These are phyloP conservation scores for Cephus rjabovi DNA, from an alignment of 2,888 invertebrate species.

Conservation along the genomic window DNA sequence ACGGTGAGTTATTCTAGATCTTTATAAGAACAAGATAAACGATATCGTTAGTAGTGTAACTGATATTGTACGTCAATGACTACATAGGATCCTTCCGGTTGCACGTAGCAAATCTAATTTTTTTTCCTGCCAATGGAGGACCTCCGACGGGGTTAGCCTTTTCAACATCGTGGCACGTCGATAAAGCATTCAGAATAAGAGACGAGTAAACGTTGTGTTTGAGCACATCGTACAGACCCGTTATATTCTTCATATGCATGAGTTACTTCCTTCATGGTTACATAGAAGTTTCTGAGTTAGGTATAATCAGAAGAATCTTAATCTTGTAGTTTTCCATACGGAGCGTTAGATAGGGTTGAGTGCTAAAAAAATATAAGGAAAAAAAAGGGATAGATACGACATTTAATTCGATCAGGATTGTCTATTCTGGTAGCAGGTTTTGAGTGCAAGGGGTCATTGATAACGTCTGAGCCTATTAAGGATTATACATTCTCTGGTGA, in stretches of 20 bases:
- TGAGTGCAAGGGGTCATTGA: background rate
- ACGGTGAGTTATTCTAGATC: conserved; percentile 23
- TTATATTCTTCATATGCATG: background rate
- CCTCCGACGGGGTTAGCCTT: background rate
- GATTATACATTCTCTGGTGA: background rate
- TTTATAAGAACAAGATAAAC: background rate
- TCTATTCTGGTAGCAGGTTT: background rate
- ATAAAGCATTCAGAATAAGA: conserved; percentile 35
- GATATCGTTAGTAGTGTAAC: background rate
- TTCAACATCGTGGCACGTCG: conserved; percentile 19
- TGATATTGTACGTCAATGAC: background rate
- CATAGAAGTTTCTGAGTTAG: background rate
- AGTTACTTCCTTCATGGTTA: background rate
- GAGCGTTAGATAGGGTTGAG: background rate
- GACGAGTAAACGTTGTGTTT: background rate
- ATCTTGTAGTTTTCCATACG: background rate
- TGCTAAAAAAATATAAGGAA: background rate
- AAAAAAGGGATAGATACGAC: background rate
- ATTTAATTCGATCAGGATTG: background rate
- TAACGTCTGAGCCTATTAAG: background rate
- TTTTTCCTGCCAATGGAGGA: background rate
- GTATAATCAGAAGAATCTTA: background rate
- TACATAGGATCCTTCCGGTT: background rate
- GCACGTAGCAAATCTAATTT: background rate
- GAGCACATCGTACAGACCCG: background rate